These are phyloP conservation scores for Axis porcinus DNA, from an alignment of 2,113 vertebrate genomes.

Conservation along the genomic window DNA sequence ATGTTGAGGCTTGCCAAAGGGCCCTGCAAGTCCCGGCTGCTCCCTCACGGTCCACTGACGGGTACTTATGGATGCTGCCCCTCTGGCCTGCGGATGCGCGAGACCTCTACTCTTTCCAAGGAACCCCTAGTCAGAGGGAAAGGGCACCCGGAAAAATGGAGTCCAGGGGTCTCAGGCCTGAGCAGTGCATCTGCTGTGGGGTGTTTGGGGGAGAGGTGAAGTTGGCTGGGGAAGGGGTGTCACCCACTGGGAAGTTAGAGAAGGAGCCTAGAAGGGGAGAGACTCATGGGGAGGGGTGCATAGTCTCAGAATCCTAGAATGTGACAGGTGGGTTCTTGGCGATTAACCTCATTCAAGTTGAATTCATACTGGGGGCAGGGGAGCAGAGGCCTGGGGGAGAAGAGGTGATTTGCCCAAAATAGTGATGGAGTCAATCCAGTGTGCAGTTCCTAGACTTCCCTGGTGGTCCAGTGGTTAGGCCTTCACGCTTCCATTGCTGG, in stretches of 20 bases:
- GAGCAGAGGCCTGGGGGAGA: background rate
- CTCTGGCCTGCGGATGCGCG: background rate
- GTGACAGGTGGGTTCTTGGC: background rate
- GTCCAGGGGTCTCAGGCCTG: background rate
- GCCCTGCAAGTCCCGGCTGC: background rate
- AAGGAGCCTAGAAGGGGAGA: background rate
- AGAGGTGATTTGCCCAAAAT: background rate
- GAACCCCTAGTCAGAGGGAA: background rate
- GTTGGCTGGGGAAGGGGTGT: background rate
- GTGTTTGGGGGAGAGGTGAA: background rate
- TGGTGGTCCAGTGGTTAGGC: background rate
- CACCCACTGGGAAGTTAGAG: background rate
- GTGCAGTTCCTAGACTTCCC: background rate
- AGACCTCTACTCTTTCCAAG: background rate
- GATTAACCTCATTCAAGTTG: background rate
- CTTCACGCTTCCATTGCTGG: background rate
- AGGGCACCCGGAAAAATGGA: background rate
- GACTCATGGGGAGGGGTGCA: rapidly evolving
- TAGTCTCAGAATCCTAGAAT: background rate
- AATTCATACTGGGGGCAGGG: background rate
- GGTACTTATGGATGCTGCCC: background rate
- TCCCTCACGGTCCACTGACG: rapidly evolving
- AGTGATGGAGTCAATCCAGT: background rate
- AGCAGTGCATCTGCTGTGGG: rapidly evolving
- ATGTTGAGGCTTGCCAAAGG: background rate